Conservation (phyloP, 2,113 vertebrate species). For the Ochotona princeps region DNA sequence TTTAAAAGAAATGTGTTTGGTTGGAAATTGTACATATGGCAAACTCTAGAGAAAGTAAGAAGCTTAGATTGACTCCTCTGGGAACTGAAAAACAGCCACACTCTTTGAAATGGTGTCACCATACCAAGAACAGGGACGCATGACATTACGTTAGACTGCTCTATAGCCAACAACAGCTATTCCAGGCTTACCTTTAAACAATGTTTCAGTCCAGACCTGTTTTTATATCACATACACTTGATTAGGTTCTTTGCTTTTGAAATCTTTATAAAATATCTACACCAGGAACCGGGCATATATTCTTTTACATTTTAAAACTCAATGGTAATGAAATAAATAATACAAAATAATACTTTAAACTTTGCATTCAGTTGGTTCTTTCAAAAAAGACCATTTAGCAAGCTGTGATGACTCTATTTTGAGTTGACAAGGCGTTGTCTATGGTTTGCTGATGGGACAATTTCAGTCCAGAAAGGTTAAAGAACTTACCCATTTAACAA, state of each 20-base stretch:
- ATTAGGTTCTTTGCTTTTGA: slow-evolving; percentile 64
- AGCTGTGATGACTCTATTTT: not conserved
- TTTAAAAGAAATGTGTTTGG: slow-evolving; percentile 61
- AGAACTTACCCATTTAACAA: not conserved
- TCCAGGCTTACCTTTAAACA: slow-evolving; percentile 68
- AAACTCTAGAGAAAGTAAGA: slow-evolving; percentile 73
- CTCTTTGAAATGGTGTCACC: not conserved
- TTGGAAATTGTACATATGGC: slow-evolving; percentile 24
- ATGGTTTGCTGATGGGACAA: not conserved
- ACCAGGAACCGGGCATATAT: slow-evolving; percentile 37
- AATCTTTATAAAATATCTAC: slow-evolving; percentile 45
- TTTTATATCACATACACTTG: slow-evolving; percentile 64
- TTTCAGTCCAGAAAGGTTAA: not conserved
- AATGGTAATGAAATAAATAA: slow-evolving; percentile 49
- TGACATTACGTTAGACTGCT: not conserved
- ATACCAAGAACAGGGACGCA: not conserved
- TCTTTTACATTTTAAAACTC: slow-evolving; percentile 46
- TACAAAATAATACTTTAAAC: slow-evolving; percentile 52
- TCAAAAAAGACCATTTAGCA: not conserved
- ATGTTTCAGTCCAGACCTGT: slow-evolving; percentile 28
- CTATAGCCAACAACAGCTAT: not conserved
- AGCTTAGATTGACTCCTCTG: not conserved
- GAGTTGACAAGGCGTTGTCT: not conserved
- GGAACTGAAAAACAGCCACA: not conserved
- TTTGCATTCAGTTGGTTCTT: slow-evolving; percentile 37